Evolutionary conservation across 2,113 vertebrate species (phyloP), one percentile per base, ranked within the genome.

Genomic region (Bujurquina vittata): DNA sequence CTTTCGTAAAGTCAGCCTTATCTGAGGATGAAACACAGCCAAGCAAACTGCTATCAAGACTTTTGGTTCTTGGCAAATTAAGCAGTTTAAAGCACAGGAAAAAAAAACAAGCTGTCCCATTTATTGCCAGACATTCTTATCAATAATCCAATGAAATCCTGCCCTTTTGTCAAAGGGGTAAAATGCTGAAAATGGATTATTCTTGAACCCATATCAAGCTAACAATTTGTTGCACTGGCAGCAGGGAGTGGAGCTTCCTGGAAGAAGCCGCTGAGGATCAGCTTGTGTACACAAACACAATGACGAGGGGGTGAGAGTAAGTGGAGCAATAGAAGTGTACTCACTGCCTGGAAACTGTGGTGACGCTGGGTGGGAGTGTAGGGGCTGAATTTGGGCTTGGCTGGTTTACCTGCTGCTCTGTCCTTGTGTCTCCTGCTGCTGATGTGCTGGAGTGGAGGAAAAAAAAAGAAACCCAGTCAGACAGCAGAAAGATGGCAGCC

Each of bases 341-440:
- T 98, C 93, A 98, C 97, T 91, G 96, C 95, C 89, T 96, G 93
- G 22, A 97, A 95, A 93, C 95, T 94, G 73, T 96, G 93, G 89
- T 96, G 93, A 61, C 96, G 97, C 91, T 96, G 96, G 29, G 95
- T 90, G 89, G 97, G 97, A 93, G 95, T 95, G 93, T 98, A 98
- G 4, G 97, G 97, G 86, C 97, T 98, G 94, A 98, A 98, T 84
- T 99, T 99, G 29, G 98, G 97, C 94, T 98, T 99, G 23, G 97
- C 97, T 2, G 97, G 97, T 92, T 99, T 99, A 79, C 98, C 98
- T 91, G 98, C 97, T 77, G 98, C 98, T 96, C 97, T 95, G 86
- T 98, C 98, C 95, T 98, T 99, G 95, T 99, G 98, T 92, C 97
- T 96, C 96, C 98, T 95, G 93, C 98, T 99, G 95, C 98, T 98